These are phyloP conservation scores for Amiota minor DNA, from an alignment of 2,888 invertebrate species.

Conservation along the genomic window DNA sequence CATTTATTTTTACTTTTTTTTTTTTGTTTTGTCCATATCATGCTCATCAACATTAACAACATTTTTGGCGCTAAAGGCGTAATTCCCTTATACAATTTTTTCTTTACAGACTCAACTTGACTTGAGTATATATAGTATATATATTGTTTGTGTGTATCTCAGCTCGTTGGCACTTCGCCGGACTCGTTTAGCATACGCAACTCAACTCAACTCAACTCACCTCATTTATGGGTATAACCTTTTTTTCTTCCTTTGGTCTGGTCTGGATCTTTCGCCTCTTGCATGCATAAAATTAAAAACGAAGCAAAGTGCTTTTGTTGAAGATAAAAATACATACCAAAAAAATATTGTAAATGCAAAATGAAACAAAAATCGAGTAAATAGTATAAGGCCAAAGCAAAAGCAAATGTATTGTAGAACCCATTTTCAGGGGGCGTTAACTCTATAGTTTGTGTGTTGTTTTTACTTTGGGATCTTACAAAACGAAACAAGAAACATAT, in stretches of 20 bases:
- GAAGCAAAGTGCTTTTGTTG: not conserved
- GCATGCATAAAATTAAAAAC: constrained; percentile 16
- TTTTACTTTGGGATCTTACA: not conserved
- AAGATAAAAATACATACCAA: not conserved
- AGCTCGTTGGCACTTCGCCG: not conserved
- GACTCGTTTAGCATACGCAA: constrained; percentile 11
- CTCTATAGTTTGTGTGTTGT: not conserved
- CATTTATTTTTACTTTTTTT: not conserved
- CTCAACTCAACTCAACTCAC: not conserved
- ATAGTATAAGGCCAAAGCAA: not conserved
- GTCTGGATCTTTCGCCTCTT: not conserved
- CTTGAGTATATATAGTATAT: not conserved
- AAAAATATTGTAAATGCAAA: not conserved
- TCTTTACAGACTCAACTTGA: not conserved
- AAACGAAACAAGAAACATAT: not conserved
- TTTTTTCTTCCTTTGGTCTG: not conserved
- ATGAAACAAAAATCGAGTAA: not conserved
- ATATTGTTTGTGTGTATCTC: not conserved
- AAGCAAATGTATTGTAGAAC: not conserved
- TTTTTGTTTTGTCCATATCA: constrained; percentile 4
- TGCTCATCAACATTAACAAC: constrained; percentile 25
- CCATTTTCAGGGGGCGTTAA: not conserved
- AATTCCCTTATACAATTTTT: not conserved
- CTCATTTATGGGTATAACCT: constrained; percentile 8
- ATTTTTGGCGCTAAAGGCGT: constrained; percentile 18